Percentiles rank a stretch among this genome's conserved stretches.
These are phyloP conservation scores for Theocolax elegans DNA, from an alignment of 1,140 invertebrate genomes.

Conservation along the genomic window DNA sequence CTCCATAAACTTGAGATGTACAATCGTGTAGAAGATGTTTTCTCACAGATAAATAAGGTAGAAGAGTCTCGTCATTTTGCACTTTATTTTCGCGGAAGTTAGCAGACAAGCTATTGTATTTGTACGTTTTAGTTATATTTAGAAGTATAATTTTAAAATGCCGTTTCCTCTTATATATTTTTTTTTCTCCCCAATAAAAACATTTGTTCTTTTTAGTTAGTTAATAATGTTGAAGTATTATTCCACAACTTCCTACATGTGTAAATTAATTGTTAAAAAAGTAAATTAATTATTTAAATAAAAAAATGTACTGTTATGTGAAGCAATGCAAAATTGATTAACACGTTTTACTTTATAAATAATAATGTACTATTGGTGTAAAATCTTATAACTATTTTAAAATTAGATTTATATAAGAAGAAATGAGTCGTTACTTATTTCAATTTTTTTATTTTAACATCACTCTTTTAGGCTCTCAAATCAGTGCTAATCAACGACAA, in stretches of 20 bases:
- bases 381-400: neutral
- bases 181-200: too few species aligned
- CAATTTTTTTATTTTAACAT: too few species aligned
- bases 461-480: too few species aligned
- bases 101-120: neutral
- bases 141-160: neutral
- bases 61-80: neutral
- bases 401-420: neutral
- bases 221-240: too few species aligned
- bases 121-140: neutral
- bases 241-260: too few species aligned
- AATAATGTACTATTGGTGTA: neutral
- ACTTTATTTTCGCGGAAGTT: neutral
- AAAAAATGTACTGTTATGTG: too few species aligned
- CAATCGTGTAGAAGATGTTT: neutral
- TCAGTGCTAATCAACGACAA: too few species aligned
- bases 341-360: neutral
- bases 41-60: conserved; percentile 6
- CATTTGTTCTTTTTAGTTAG: neutral
- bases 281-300: too few species aligned
- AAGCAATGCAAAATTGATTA: neutral
- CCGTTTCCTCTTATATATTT: neutral
- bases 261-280: too few species aligned
- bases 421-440: too few species aligned
- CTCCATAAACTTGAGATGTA: too few species aligned